Percentiles rank a stretch among this genome's conserved stretches.
Conservation (phyloP, 2,113 vertebrate species). For the Ictalurus punctatus region DNA sequence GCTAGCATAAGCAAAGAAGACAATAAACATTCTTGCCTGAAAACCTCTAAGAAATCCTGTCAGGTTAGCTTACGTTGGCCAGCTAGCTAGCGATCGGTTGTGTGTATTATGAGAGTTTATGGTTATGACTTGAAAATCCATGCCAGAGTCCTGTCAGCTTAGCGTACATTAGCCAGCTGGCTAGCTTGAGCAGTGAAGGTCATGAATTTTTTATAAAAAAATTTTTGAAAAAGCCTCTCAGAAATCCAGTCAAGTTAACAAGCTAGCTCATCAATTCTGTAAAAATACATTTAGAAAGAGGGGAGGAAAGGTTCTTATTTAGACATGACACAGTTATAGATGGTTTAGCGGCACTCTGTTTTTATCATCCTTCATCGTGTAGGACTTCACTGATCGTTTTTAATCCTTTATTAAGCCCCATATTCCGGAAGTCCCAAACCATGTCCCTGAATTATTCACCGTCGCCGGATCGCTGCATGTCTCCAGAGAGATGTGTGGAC, state of each 20-base stretch:
- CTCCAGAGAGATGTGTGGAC: slow-evolving; percentile 32
- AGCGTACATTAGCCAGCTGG: not conserved
- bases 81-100: not conserved
- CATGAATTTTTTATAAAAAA: not conserved
- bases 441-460: slow-evolving; percentile 40
- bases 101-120: not conserved
- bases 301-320: not conserved
- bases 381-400: not conserved
- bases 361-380: not conserved
- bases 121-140: not conserved
- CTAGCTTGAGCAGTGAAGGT: not conserved
- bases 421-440: not conserved
- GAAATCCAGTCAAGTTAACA: not conserved
- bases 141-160: not conserved
- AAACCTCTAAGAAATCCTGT: not conserved
- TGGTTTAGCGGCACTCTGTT: not conserved
- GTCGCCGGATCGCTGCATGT: not conserved
- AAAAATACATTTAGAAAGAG: not conserved
- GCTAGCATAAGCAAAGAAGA: not conserved
- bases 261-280: not conserved
- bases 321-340: not conserved
- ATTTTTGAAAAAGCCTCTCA: not conserved
- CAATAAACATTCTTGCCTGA: not conserved
- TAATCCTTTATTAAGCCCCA: not conserved
- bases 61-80: not conserved